A percentile compares a stretch with the other conserved stretches of the same genome.
These are phyloP conservation scores for Serranus cabrilla DNA, from an alignment of 2,797 vertebrate species.

Conservation along the genomic window DNA sequence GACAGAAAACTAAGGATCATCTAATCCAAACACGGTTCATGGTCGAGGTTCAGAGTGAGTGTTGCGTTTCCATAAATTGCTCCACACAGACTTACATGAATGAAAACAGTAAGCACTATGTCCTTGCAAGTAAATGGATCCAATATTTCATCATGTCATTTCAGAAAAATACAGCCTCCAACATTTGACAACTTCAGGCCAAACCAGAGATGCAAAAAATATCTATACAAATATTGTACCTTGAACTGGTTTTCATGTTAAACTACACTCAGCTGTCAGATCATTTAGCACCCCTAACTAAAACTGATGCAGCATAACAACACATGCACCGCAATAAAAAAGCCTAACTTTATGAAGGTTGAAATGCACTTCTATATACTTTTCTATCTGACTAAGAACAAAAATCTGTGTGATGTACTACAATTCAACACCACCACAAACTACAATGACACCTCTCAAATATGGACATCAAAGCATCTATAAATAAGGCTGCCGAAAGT, in stretches of 20 bases:
- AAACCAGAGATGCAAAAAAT: neutral
- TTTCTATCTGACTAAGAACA: too few species aligned
- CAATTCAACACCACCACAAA: too few species aligned
- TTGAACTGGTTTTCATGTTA: neutral
- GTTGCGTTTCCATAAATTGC: constrained; percentile 6
- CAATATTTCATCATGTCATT: neutral
- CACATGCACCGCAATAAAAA: neutral
- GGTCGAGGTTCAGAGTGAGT: constrained; percentile 10
- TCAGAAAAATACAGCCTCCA: neutral
- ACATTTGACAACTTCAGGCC: constrained; percentile 10
- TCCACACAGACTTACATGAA: neutral
- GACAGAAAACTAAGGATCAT: neutral
- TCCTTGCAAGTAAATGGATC: neutral
- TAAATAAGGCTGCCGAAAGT: too few species aligned
- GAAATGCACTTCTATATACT: neutral
- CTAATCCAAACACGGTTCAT: neutral
- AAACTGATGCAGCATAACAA: neutral
- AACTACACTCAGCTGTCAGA: neutral
- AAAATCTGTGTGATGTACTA: neutral
- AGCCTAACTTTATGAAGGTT: neutral
- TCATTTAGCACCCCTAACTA: neutral
- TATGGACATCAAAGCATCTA: too few species aligned
- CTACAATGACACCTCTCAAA: too few species aligned
- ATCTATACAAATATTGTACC: neutral
- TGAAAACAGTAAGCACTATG: neutral